A percentile compares a stretch with the other conserved stretches of the same genome.
Conservation (phyloP, 1,140 invertebrate genomes). For the Diachasma alloeum region DNA sequence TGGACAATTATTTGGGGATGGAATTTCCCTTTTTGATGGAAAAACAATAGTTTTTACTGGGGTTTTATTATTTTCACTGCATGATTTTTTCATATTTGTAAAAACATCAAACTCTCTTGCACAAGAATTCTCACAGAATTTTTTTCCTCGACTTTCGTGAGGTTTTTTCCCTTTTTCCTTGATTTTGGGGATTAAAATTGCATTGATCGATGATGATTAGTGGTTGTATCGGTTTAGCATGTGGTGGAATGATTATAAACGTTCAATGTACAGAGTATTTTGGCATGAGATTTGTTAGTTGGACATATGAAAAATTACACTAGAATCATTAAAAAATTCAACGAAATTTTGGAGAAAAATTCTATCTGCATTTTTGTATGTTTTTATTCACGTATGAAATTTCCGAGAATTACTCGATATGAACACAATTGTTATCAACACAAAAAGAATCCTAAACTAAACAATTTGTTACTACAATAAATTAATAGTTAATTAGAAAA, state of each 20-base stretch:
- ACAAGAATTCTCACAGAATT: no score
- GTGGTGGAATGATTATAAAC: constrained; percentile 39
- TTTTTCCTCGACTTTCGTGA: no score
- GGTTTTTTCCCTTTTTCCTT: not conserved
- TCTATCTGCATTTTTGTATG: no score
- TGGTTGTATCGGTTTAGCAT: constrained; percentile 18
- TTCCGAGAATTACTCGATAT: not conserved
- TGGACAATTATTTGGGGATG: no score
- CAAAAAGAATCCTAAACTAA: not conserved
- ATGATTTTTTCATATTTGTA: no score
- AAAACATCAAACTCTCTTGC: no score
- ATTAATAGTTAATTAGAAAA: not conserved
- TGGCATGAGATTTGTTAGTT: constrained; percentile 13
- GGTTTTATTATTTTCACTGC: no score
- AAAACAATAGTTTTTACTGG: no score
- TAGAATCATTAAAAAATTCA: not conserved
- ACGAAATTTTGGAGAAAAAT: no score
- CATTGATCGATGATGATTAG: not conserved
- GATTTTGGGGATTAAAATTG: not conserved
- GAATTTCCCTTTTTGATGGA: no score
- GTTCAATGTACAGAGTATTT: constrained; percentile 5
- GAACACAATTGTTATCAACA: not conserved
- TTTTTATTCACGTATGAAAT: not conserved
- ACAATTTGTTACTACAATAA: not conserved
- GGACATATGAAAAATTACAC: not conserved